Evolutionary conservation across 2,888 invertebrate genomes (phyloP).

Genomic region (Candidula unifasciata): DNA sequence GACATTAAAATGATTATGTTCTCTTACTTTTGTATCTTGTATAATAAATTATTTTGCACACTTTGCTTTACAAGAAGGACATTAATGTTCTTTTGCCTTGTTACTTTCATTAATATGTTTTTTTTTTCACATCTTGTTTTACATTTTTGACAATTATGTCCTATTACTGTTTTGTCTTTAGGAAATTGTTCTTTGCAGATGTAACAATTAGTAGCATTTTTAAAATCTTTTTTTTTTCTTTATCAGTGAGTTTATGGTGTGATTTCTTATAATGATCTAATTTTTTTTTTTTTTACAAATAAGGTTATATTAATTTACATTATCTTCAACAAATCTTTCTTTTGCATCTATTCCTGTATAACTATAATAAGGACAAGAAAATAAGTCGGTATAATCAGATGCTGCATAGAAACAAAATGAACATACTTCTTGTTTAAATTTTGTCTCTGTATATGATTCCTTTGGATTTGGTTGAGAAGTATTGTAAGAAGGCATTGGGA

Average conservation of each 20-base stretch:
- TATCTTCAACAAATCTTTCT: neutral
- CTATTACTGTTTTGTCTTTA: neutral
- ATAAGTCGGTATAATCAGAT: conserved; percentile 13
- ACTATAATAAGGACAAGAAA: neutral
- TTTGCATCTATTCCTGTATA: conserved; percentile 21
- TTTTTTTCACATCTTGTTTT: too few relatives aligned
- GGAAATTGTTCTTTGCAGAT: neutral
- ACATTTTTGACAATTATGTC: too few relatives aligned
- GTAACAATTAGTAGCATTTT: neutral
- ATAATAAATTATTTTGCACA: too few relatives aligned
- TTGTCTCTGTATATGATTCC: conserved; percentile 3
- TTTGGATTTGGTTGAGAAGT: conserved; percentile 1
- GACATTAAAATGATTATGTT: conserved; percentile 35
- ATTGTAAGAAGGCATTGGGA: neutral
- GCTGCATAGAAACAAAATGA: conserved; percentile 7
- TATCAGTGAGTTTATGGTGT: too few relatives aligned
- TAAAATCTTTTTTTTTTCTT: neutral
- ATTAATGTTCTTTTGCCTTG: too few relatives aligned
- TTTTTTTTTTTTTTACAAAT: too few relatives aligned
- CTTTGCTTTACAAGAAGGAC: too few relatives aligned
- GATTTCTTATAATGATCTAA: too few relatives aligned
- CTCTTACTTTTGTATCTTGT: too few relatives aligned
- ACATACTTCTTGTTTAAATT: conserved; percentile 28
- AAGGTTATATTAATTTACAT: too few relatives aligned
- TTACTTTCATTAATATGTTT: too few relatives aligned